Conservation (phyloP, 2,797 vertebrate species). For the Lagocephalus sceleratus region DNA sequence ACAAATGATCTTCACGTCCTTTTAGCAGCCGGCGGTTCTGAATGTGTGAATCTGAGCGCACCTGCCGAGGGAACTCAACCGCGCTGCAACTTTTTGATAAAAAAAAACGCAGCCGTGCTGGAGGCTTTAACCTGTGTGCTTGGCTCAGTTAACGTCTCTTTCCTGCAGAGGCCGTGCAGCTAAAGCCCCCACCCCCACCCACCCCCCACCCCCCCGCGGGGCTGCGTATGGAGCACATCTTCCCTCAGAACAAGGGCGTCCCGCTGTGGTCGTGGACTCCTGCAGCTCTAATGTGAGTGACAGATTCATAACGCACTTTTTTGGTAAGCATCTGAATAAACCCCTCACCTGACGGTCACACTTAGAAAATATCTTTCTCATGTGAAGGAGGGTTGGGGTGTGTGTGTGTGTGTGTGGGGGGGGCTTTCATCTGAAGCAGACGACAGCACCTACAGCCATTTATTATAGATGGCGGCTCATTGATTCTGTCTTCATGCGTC, state of each 20-base stretch:
- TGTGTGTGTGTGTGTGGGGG: no score
- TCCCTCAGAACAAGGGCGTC: conserved; percentile 13
- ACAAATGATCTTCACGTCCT: conserved; percentile 7
- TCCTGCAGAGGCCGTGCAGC: neutral
- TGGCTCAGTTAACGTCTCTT: neutral
- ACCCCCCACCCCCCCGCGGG: no score
- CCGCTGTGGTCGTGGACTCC: conserved; percentile 20
- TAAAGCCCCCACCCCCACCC: no score
- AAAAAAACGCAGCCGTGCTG: no score
- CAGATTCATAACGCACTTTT: neutral
- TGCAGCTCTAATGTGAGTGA: conserved; percentile 4
- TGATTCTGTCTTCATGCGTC: neutral
- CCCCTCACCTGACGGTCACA: neutral
- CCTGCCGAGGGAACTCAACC: no score
- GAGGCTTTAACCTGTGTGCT: no score
- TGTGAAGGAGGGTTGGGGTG: no score
- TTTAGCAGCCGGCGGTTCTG: no score
- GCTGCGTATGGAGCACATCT: conserved; percentile 3
- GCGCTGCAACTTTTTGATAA: no score
- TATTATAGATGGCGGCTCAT: neutral
- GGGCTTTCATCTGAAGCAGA: neutral
- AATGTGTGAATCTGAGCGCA: no score
- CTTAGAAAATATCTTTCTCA: no score
- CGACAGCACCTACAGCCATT: neutral
- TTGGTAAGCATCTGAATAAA: neutral